These are phyloP conservation scores for Abrostola tripartita DNA, from an alignment of 2,888 invertebrate genomes.

Conservation along the genomic window DNA sequence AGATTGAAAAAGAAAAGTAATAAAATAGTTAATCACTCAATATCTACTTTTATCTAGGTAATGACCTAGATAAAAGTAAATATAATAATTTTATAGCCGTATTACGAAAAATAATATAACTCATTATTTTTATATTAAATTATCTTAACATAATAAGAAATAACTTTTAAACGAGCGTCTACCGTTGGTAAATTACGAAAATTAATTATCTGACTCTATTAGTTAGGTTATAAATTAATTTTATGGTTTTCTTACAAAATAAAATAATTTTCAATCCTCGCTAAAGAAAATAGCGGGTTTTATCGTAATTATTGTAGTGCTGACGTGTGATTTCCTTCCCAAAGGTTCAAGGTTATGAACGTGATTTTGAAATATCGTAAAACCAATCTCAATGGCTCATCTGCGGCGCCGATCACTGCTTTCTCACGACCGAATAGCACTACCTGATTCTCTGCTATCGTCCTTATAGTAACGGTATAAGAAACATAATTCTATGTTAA, in stretches of 20 bases:
- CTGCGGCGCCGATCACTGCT: constrained; percentile 73
- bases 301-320: constrained; percentile 62
- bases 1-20: too few relatives aligned
- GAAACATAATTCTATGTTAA: constrained; percentile 57
- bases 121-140: too few relatives aligned
- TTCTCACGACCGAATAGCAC: constrained; percentile 77
- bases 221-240: too few relatives aligned
- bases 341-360: constrained; percentile 83
- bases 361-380: constrained; percentile 85
- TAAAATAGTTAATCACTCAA: too few relatives aligned
- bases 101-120: too few relatives aligned
- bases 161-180: too few relatives aligned
- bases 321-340: constrained; percentile 79
- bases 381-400: constrained; percentile 81
- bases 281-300: constrained; percentile 32
- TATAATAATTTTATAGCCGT: too few relatives aligned
- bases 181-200: too few relatives aligned
- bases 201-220: too few relatives aligned
- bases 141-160: too few relatives aligned
- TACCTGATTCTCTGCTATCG: constrained; percentile 41
- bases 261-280: constrained; percentile 21
- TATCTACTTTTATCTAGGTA: too few relatives aligned
- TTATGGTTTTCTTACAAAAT: background rate
- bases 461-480: constrained; percentile 55
- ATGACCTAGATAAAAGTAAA: too few relatives aligned